A percentile compares a stretch with the other conserved stretches of the same genome.
phyloP scores from a whole-genome alignment of 30 jellyfish, hydroid and myxozoan genomes.

The Rhopilema esculentum region DNA sequence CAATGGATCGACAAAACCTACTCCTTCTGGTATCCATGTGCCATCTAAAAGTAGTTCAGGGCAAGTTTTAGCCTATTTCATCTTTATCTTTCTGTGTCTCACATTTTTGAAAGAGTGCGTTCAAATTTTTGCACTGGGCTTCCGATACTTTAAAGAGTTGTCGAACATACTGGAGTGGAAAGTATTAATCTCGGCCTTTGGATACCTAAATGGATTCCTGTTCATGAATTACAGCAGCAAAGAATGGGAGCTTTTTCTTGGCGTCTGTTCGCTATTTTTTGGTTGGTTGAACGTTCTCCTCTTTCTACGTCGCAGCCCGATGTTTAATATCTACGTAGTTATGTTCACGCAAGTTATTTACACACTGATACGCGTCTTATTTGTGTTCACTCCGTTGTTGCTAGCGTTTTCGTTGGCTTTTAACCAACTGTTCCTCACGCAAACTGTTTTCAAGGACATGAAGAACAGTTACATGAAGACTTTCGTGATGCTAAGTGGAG shows the following conservation, averaged over 20 bases:
- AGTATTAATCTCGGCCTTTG: constrained; percentile 47
- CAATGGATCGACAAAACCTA: not conserved
- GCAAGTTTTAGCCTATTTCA: not conserved
- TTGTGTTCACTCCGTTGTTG: constrained; percentile 58
- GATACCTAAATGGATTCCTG: constrained; percentile 47
- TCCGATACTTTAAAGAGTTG: constrained; percentile 49
- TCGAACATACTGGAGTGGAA: constrained; percentile 54
- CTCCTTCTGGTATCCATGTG: not conserved
- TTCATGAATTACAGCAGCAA: not conserved
- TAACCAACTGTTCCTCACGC: constrained; percentile 31
- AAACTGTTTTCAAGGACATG: constrained; percentile 37
- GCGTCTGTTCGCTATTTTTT: constrained; percentile 51
- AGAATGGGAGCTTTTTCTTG: constrained; percentile 37
- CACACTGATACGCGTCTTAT: constrained; percentile 56
- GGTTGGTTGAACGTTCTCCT: constrained; percentile 68
- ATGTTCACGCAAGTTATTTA: constrained; percentile 70
- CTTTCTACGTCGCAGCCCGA: constrained; percentile 62
- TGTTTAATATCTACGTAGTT: constrained; percentile 75
- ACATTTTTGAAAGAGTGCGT: constrained; percentile 36
- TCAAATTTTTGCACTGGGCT: constrained; percentile 35
- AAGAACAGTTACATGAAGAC: constrained; percentile 49
- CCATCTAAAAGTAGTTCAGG: not conserved
- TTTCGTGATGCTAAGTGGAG: constrained; percentile 75
- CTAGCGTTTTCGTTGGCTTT: constrained; percentile 74
- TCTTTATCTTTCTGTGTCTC: not conserved